These are phyloP conservation scores for Chrysaora quinquecirrha DNA, from an alignment of 30 jellyfish, hydroid and myxozoan species.

Conservation along the genomic window DNA sequence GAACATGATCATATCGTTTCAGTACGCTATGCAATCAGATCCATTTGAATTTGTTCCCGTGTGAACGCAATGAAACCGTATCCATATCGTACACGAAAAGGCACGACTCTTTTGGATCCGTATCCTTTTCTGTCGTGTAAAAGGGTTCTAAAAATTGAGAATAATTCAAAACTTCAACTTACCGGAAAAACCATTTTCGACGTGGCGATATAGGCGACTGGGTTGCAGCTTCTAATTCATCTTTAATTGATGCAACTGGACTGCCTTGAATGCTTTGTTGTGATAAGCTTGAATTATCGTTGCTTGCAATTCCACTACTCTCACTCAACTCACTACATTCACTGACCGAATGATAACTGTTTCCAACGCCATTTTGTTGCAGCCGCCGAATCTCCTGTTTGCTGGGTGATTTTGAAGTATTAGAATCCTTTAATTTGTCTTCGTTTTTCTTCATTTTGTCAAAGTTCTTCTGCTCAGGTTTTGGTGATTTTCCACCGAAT, in stretches of 20 bases:
- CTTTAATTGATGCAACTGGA: constrained; percentile 34
- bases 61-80: too few species aligned
- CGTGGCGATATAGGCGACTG: constrained; percentile 72
- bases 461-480: constrained; percentile 13
- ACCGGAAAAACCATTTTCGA: constrained; percentile 87
- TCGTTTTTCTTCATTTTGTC: constrained; percentile 38
- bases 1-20: too few species aligned
- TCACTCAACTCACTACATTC: constrained; percentile 77
- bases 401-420: background rate
- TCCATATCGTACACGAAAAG: too few species aligned
- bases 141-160: too few species aligned
- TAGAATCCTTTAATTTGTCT: background rate
- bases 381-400: background rate
- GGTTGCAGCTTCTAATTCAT: background rate
- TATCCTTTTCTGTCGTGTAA: too few species aligned
- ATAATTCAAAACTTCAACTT: background rate
- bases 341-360: constrained; percentile 70
- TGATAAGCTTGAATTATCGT: constrained; percentile 66
- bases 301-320: constrained; percentile 84
- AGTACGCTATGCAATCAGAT: too few species aligned
- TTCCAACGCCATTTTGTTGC: constrained; percentile 37
- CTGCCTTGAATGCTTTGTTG: constrained; percentile 80
- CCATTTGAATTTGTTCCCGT: too few species aligned
- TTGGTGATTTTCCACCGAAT: constrained; percentile 28
- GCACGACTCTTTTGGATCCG: too few species aligned